Base-by-base conservation (phyloP, 2,797 vertebrate species). In the Sebastes flavidus region DNA sequence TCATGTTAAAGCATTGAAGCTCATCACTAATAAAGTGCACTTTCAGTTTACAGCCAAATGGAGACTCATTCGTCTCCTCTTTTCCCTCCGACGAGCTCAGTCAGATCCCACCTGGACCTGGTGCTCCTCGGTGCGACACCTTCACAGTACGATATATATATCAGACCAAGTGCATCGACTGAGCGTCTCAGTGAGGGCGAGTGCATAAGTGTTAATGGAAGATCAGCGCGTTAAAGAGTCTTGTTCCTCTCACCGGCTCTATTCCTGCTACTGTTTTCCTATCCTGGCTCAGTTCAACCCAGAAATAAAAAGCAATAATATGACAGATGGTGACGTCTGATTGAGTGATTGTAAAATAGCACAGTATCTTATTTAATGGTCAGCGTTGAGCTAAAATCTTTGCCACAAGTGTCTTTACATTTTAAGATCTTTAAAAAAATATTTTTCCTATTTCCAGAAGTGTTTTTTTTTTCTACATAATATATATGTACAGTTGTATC, bases 11-110 rank as follows among this genome's bases (percentile, higher is more conserved):
- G 91, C 87, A 82, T 92, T 60, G 81, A 84, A 91, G 90, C 90
- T 94, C 89, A 88, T 94, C 89, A 87, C 89, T 92, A 92, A 84
- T 95, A 95, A 96, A 96, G 94, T 95, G 94, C 95, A 95, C 93
- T 94, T 95, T 92, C 91, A 94, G 90, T 91, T 94, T 79, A 88
- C 89, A 88, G 69, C 80, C 86, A 77, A 66, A 73, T 4, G 4
- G 77, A 82, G 75, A 82, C 27, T 62, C 34, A 0, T 20, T 62
- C 46, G 27, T 80, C 58, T 85, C 76, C 61, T 71, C 76, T 49
- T 72, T 56, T 72, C 71, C 68, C 84, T 79, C 74, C 62, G 36
- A 82, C 68, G 4, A 27, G 25, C 52, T 76, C 54, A 9, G 46
- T 77, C 88, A 30, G 72, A 70, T 80, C 80, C 78, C 65, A 79